Evolutionary conservation across 1,140 invertebrate species (phyloP).

Genomic region (Nasonia vitripennis): DNA sequence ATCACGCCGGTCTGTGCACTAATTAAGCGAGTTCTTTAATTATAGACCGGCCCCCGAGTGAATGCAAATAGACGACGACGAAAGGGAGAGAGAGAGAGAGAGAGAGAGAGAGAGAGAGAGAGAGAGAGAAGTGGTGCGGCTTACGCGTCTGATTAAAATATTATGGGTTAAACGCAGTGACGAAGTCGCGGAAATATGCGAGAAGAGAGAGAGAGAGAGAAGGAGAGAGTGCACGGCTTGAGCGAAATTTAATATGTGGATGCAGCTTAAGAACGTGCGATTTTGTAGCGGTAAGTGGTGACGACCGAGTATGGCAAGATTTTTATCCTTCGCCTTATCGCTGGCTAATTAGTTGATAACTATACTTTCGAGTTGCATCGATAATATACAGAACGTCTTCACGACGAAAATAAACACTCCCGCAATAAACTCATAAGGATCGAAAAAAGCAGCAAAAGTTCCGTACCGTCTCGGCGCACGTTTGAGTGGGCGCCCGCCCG

Average conservation of each 20-base stretch:
- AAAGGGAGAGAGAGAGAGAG: neutral
- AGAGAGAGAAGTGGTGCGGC: too few relatives aligned
- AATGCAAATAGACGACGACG: slow-evolving; percentile 26
- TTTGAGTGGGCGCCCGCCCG: slow-evolving; percentile 11
- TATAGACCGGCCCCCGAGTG: neutral
- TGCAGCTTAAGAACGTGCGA: neutral
- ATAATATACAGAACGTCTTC: too few relatives aligned
- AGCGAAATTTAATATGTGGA: slow-evolving; percentile 20
- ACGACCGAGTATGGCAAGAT: neutral
- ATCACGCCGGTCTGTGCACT: slow-evolving; percentile 14
- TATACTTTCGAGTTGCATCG: too few relatives aligned
- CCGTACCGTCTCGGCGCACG: slow-evolving; percentile 5
- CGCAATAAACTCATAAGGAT: neutral
- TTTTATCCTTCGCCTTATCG: neutral
- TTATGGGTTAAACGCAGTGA: slow-evolving; percentile 22
- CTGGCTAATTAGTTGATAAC: too few relatives aligned
- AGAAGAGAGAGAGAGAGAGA: neutral
- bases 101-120: too few relatives aligned
- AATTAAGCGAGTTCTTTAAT: slow-evolving; percentile 44
- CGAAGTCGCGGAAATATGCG: neutral
- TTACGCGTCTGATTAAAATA: slow-evolving; percentile 36
- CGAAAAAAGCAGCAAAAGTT: neutral
- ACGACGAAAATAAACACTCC: neutral
- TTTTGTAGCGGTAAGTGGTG: neutral
- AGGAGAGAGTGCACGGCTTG: slow-evolving; percentile 47